phyloP scores from a whole-genome alignment of 1,140 invertebrate species.

The Drosophila lowei region DNA sequence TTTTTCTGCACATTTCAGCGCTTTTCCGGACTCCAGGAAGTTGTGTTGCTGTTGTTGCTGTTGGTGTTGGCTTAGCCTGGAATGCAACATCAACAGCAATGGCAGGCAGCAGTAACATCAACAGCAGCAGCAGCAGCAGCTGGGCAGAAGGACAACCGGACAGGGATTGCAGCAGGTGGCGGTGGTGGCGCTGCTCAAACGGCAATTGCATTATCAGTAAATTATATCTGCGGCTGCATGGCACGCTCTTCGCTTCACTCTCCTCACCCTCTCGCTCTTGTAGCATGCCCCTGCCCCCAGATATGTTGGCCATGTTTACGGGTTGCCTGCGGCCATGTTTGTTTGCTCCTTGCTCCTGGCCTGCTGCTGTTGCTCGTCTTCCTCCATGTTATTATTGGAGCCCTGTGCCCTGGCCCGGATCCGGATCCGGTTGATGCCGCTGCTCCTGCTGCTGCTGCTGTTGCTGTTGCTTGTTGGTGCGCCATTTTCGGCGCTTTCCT shows the following conservation, averaged over 20 bases:
- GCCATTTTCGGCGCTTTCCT: conserved; percentile 74
- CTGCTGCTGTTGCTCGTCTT: conserved; percentile 6
- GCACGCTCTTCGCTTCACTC: neutral
- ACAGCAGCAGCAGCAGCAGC: neutral
- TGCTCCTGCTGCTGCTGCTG: conserved; percentile 8
- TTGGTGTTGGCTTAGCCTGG: conserved; percentile 27
- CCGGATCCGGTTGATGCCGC: conserved; percentile 25
- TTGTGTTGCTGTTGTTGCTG: neutral
- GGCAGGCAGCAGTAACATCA: neutral
- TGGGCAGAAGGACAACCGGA: neutral
- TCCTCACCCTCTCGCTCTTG: conserved; percentile 9
- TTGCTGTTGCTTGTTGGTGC: conserved; percentile 58
- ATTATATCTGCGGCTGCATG: conserved; percentile 69
- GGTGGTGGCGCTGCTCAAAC: conserved; percentile 47
- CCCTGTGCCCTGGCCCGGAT: conserved; percentile 5
- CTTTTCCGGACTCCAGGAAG: conserved; percentile 36
- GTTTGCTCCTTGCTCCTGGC: conserved; percentile 22
- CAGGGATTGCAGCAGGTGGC: conserved; percentile 50
- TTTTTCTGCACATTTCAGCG: conserved; percentile 50
- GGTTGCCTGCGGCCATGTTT: conserved; percentile 60
- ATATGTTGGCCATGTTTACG: conserved; percentile 69
- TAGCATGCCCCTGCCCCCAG: conserved; percentile 9
- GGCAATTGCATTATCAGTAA: conserved; percentile 72
- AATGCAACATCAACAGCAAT: conserved; percentile 26
- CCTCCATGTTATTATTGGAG: neutral